Conservation (phyloP, 1,140 invertebrate species). For the Radopholus similis region DNA sequence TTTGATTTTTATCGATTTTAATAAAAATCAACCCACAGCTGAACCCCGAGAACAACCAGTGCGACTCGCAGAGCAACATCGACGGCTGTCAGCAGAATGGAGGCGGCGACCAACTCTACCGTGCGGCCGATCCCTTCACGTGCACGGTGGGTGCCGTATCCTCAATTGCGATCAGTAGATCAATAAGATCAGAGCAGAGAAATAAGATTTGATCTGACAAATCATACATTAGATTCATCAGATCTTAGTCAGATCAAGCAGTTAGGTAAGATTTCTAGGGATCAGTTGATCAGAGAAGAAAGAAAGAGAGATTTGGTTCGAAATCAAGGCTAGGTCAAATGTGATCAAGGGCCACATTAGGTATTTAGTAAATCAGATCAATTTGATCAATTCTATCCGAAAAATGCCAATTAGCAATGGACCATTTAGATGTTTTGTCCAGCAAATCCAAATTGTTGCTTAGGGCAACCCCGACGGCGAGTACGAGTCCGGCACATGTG, state of each 20-base stretch:
- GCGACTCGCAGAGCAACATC: constrained; percentile 14
- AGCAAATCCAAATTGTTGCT: too few relatives aligned
- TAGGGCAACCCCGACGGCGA: constrained; percentile 1
- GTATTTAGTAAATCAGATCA: not conserved
- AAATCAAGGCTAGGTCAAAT: not conserved
- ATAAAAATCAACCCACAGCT: not conserved
- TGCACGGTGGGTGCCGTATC: not conserved
- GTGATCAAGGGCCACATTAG: not conserved
- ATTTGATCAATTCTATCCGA: not conserved
- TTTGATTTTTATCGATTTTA: not conserved
- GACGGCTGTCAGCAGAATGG: constrained; percentile 8
- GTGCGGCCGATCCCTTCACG: constrained; percentile 11
- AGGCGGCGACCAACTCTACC: not conserved
- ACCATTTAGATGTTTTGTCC: too few relatives aligned
- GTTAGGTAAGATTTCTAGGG: not conserved
- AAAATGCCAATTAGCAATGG: not conserved
- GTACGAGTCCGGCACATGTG: constrained; percentile 12
- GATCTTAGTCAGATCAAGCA: not conserved
- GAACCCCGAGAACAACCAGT: constrained; percentile 28
- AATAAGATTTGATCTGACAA: not conserved
- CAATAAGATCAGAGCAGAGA: not conserved
- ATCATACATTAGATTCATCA: not conserved
- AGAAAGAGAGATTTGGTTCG: not conserved
- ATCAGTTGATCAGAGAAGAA: not conserved
- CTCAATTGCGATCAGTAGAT: not conserved